Percentiles rank a stretch among this genome's conserved stretches.
phyloP scores from a whole-genome alignment of 2,888 invertebrate genomes.

The Drosophila bunnanda region DNA sequence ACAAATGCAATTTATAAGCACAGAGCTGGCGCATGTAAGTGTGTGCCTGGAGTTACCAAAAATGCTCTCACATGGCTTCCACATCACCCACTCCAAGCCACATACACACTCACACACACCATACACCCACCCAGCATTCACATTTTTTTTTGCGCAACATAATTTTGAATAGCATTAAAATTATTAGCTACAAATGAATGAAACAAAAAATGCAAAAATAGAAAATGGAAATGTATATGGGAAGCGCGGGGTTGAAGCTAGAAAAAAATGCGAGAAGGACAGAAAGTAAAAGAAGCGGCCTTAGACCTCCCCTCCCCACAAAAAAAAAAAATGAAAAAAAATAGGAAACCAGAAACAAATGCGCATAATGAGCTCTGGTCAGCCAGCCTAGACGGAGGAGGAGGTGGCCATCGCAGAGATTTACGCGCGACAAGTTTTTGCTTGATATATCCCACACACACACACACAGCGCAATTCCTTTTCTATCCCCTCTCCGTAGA shows the following conservation, averaged over 20 bases:
- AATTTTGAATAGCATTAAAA: constrained; percentile 82
- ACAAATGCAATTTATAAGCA: constrained; percentile 81
- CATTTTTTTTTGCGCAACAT: constrained; percentile 65
- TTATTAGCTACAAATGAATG: constrained; percentile 80
- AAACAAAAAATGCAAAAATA: constrained; percentile 40
- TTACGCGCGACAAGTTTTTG: constrained; percentile 67
- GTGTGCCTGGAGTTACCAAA: constrained; percentile 45
- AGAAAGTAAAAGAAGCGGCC: constrained; percentile 23
- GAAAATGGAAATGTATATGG: constrained; percentile 2
- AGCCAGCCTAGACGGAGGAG: constrained; percentile 50
- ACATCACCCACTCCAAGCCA: constrained; percentile 1
- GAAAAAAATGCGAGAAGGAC: constrained; percentile 49
- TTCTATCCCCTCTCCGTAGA: not conserved
- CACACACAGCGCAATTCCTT: constrained; percentile 10
- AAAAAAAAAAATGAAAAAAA: not conserved
- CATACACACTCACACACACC: not conserved
- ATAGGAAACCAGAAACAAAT: constrained; percentile 75
- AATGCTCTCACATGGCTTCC: constrained; percentile 64
- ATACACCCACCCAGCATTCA: not conserved
- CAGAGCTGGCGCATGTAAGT: constrained; percentile 4
- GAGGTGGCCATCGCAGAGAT: constrained; percentile 55
- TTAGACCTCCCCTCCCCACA: not conserved
- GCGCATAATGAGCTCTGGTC: constrained; percentile 82
- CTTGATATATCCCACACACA: constrained; percentile 21
- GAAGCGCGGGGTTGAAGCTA: not conserved